Evolutionary conservation across 2,888 invertebrate genomes (phyloP), one percentile per base, ranked within the genome.

Genomic region (Cyrtodaria siliqua): DNA sequence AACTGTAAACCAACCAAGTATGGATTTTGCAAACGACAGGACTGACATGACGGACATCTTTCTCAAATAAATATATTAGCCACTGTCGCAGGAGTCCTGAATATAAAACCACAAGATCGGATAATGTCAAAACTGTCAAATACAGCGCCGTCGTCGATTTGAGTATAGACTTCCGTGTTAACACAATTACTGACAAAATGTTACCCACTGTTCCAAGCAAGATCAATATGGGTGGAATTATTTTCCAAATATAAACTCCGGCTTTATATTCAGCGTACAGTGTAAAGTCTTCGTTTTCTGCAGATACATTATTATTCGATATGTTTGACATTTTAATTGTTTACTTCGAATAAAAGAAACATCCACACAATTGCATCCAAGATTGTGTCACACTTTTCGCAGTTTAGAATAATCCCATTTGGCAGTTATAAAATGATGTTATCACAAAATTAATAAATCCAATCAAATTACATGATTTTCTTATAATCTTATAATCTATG

Each of bases 151-250:
- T 83, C 12, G 87, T 84, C 40, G 86, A 81, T 26, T 78, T 70
- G 33, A 86, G 69, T 71, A 88, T 82, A 16, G 63, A 61, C 40
- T 81, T 75, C 14, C 87, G 66, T 16, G 76, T 78, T 26, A 90
- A 64, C 12, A 89, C 87, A 0, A 81, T 55, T n/a, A 89, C 84
- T 0, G 85, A 82, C 60, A 89, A 24, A 9, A 82, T 27, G 73
- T 89, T 91, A 6, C 90, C 90, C 1, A 89, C 49, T 0, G 86
- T 88, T 14, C 90, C 90, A 1, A 87, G 14, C 0, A 85, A 52
- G n/a, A 91, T 85, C 38, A 91, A 72, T 12, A 87, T 72, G 0
- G 90, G 90, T 14, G 89, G 78, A 1, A 80, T 56, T 1, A 82
- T 59, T 69, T 73, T 73, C 86, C 89, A 89, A 2, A 87, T 70